Base-by-base conservation (phyloP, 2,888 invertebrate species). In the Andrena bicolor region DNA sequence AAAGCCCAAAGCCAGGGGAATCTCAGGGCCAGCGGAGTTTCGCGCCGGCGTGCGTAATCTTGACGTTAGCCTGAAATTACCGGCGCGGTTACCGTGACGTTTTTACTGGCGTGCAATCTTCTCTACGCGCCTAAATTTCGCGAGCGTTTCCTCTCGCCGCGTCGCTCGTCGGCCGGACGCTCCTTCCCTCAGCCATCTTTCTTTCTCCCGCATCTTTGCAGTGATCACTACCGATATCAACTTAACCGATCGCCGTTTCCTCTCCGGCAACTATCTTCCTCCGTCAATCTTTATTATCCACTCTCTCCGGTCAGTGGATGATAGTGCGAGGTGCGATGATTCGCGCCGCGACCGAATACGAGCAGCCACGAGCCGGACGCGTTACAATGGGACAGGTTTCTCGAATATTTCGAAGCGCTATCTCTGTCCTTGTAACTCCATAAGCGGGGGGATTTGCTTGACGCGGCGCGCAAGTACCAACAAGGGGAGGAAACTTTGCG, bases 61-160 rank as follows among this genome's bases (percentile, higher is more conserved):
- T 63, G 70, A 71, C 76, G 83, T 72, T 69, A 30, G 48, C 65
- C 65, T 51, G 63, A 51, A 83, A 82, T 83, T 81, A 76, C 64
- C 58, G 20, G 26, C 80, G 70, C 80, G 64, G 80, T 79, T 80
- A 69, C 68, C 53, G 10, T 49, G 72, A 71, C 63, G 81, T 72
- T 81, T 72, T 73, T 81, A 58, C 53, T 16, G 60, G 23, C 72
- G 32, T 23, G 73, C 58, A 75, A 80, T 71, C 75, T 71, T 82
- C 61, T 69, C 58, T 23, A 56, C 32, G 26, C 41, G 80, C 70
- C 70, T 60, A 80, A 70, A 73, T 80, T 80, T 79, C 65, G 61
- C 48, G 35, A 35, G 10, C 35, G n/a, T 30, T 32, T 20, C 32
- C 61, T 20, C 53, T 26, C 53, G 23, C 10, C 7, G 8, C 10